Evolutionary conservation across 1,140 invertebrate genomes (phyloP), one percentile per base, ranked within the genome.

Genomic region (Anastrepha ludens): DNA sequence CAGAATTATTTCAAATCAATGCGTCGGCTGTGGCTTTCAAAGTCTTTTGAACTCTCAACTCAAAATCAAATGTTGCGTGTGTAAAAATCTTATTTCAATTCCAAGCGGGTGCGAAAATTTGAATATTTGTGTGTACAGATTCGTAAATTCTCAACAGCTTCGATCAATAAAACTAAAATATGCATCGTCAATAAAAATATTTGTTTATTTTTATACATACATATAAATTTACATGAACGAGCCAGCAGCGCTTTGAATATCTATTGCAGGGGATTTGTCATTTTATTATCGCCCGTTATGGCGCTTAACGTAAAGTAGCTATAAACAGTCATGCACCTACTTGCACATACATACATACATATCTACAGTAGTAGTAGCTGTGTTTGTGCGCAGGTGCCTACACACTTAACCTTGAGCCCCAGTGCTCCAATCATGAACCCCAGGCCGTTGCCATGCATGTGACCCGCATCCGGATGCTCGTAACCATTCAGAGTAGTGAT

Each of bases 31-130:
- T 1, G 3, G 15, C 20, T 67, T 67, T 15, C 41, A 39, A 67
- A 74, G 67, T 74, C 17, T 74, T 47, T 74, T 74, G 67, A 74
- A 74, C 67, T 74, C 39, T 74, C 41, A 74, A 74, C 13, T 17
- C 41, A 6, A 47, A 74, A n/a, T 2, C 11, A 47, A 55, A 55
- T 55, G 5, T 55, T 9, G 50, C 50, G 50, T 9, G 9, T 55
- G 5, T 55, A 9, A 5, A 55, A 55, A 55, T 55, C 50, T 55
- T 55, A 5, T 55, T 55, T 55, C 1, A 55, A 55, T 9, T 5
- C 50, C 29, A 29, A 29, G 29, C 29, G 29, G 29, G 29, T 29
- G 29, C 29, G 29, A 29, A 29, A 29, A 29, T 29, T 29, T 29
- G 29, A 29, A 29, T 29, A 29, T 29, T 1, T 29, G 29, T 29